Base-by-base conservation (phyloP, 2,113 vertebrate genomes). In the Peromyscus maniculatus region DNA sequence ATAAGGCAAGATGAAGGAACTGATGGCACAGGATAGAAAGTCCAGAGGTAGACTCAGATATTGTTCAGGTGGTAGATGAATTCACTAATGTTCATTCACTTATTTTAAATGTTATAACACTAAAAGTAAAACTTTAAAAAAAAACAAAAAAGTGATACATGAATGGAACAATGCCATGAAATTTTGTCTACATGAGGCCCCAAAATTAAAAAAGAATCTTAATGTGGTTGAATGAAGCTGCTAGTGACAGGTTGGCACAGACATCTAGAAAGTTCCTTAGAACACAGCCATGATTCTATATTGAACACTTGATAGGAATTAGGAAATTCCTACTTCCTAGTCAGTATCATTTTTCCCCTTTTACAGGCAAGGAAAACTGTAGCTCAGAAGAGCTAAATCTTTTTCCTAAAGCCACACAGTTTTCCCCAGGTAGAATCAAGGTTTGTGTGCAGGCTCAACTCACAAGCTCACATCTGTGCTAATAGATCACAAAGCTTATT, bases 81-180 rank as follows among this genome's bases (percentile, higher is more conserved):
- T 91, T 79, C 67, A 13, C 3, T 46, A 39, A 78, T 22, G 7
- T 84, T 95, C 57, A 84, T 69, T 84, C 67, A 74, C 66, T 83
- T 74, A 57, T 57, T 90, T 93, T 71, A n/a, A 75, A 75, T 86
- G 31, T 62, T 80, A 57, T 33, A 66, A n/a, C 82, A 69, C 92
- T 84, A 95, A 71, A 95, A 95, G 55, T 91, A 62, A 92, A 3
- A 55, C 3, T 66, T 90, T 90, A 89, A 62, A 67, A 87, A 67
- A 33, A 22, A 62, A 83, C 12, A 3, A 24, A 80, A 90, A 57
- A 24, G 10, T 39, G 31, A 78, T 46, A 13, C 46, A 33, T 21
- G 28, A n/a, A 28, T 93, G 49, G 67, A 75, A 87, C 9, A 49
- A 22, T 69, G 24, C 36, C 75, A 72, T 49, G 55, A 93, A n/a